Conservation (phyloP, 2,113 vertebrate species). For the Bujurquina vittata region DNA sequence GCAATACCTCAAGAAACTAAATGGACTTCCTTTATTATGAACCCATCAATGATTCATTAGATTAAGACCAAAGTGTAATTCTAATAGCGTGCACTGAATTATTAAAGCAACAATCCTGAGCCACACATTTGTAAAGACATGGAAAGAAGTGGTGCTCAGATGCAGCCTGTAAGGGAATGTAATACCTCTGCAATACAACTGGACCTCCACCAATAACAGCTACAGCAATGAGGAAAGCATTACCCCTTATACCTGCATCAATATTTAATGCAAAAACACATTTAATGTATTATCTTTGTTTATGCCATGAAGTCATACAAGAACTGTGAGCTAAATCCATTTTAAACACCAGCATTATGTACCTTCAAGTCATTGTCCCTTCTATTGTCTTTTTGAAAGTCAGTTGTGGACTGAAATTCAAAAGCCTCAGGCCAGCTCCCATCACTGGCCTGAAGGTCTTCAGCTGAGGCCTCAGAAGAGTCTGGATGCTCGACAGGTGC, state of each 20-base stretch:
- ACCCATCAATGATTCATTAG: constrained; percentile 74
- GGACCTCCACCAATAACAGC: constrained; percentile 1
- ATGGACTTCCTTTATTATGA: constrained; percentile 71
- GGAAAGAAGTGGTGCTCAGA: not conserved
- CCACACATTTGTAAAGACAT: constrained; percentile 33
- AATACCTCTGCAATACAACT: constrained; percentile 9
- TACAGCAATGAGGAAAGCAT: not conserved
- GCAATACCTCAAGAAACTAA: constrained; percentile 42
- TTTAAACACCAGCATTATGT: not conserved
- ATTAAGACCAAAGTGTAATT: constrained; percentile 70
- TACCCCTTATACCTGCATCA: constrained; percentile 27
- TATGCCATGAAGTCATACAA: not conserved
- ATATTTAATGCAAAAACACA: constrained; percentile 31
- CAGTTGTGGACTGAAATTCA: constrained; percentile 13
- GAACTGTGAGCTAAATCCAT: not conserved
- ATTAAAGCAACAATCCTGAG: constrained; percentile 63
- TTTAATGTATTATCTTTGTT: not conserved
- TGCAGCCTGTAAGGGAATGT: not conserved
- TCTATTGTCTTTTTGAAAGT: not conserved
- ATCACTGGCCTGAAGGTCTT: constrained; percentile 22
- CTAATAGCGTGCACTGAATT: constrained; percentile 67
- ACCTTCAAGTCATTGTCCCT: constrained; percentile 65
- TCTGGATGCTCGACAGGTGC: constrained; percentile 1
- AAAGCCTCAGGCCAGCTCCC: constrained; percentile 18
- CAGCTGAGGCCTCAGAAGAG: not conserved